Percentiles rank a stretch among this genome's conserved stretches.
Conservation (phyloP, 2,797 vertebrate genomes). For the Poecilia gillii region DNA sequence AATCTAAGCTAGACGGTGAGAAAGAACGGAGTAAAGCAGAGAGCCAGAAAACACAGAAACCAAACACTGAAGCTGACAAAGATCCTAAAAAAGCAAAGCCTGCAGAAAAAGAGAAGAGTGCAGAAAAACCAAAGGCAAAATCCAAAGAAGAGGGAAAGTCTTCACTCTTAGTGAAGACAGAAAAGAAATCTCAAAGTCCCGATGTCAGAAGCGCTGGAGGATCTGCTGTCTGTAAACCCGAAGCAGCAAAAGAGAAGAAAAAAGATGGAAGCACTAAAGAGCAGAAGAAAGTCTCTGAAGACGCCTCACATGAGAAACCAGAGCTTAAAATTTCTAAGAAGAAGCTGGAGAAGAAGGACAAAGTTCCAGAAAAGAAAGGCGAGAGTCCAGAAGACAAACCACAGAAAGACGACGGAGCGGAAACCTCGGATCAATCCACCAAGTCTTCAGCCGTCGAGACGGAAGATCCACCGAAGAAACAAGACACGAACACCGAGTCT, state of each 20-base stretch:
- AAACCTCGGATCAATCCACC: slow-evolving; percentile 55
- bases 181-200: slow-evolving; percentile 81
- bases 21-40: slow-evolving; percentile 81
- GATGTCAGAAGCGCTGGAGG: slow-evolving; percentile 79
- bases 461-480: slow-evolving; percentile 38
- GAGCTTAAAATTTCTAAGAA: slow-evolving; percentile 73
- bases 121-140: slow-evolving; percentile 86
- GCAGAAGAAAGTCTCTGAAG: slow-evolving; percentile 81
- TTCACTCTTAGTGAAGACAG: slow-evolving; percentile 70
- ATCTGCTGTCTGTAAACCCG: slow-evolving; percentile 67
- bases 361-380: slow-evolving; percentile 72
- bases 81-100: slow-evolving; percentile 80
- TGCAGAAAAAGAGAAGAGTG: slow-evolving; percentile 80
- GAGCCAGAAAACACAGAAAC: slow-evolving; percentile 77
- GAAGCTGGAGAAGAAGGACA: slow-evolving; percentile 80
- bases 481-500: slow-evolving; percentile 58
- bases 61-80: slow-evolving; percentile 80
- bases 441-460: slow-evolving; percentile 35
- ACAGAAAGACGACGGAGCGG: slow-evolving; percentile 50
- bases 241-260: slow-evolving; percentile 82
- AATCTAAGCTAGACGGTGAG: slow-evolving; percentile 83
- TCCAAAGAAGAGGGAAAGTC: slow-evolving; percentile 84
- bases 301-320: slow-evolving; percentile 64
- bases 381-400: slow-evolving; percentile 61
- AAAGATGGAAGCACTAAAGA: slow-evolving; percentile 82